phyloP scores from a whole-genome alignment of 2,797 vertebrate species.

The Dendrocincla tyrannina region DNA sequence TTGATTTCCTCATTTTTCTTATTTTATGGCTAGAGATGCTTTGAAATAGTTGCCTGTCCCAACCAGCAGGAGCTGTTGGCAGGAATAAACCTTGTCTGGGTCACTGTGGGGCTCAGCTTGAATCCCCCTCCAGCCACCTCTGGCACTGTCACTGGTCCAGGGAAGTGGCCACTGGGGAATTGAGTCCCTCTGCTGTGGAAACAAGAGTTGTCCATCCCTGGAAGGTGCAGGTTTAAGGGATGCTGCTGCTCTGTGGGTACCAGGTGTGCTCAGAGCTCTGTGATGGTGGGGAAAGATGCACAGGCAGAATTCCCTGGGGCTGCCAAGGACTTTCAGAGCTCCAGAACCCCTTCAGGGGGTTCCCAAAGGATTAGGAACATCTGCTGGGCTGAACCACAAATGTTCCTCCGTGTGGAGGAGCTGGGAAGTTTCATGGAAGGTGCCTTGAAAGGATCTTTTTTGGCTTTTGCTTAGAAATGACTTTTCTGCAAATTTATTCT shows the following conservation, averaged over 20 bases:
- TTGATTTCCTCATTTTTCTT: conserved; percentile 18
- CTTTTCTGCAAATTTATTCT: not conserved
- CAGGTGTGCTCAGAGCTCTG: not conserved
- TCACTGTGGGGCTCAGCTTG: rapidly evolving
- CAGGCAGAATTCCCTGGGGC: not conserved
- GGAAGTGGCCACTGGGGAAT: not conserved
- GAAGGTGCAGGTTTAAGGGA: not conserved
- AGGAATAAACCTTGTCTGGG: not conserved
- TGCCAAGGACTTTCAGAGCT: not conserved
- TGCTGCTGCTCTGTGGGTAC: rapidly evolving
- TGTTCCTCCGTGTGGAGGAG: not conserved
- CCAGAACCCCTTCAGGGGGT: not conserved
- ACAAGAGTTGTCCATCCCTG: not conserved
- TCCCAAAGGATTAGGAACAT: not conserved
- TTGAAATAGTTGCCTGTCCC: not conserved
- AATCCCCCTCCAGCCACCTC: not conserved
- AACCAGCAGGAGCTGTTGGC: not conserved
- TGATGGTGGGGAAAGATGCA: rapidly evolving
- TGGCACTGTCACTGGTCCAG: not conserved
- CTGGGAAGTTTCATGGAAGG: not conserved
- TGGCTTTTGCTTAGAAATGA: not conserved
- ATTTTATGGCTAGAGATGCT: not conserved
- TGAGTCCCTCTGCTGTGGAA: not conserved
- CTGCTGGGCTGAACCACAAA: not conserved
- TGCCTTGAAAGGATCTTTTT: not conserved